Percentiles rank a stretch among this genome's conserved stretches.
Evolutionary conservation across 2,888 invertebrate species (phyloP).

Genomic region (Pedicia rivosa): DNA sequence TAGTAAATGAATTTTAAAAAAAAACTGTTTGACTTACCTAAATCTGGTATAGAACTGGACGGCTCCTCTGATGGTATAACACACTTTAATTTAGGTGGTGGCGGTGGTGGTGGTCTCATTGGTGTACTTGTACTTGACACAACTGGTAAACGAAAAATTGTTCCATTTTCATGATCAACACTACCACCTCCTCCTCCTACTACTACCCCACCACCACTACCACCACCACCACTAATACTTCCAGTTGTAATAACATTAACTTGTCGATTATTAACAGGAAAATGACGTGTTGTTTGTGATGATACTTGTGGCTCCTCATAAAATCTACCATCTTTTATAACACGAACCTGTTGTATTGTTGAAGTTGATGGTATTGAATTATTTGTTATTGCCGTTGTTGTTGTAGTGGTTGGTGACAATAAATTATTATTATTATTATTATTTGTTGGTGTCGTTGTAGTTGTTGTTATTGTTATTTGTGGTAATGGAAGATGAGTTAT

Average conservation of each 20-base stretch:
- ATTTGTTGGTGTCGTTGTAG: background rate
- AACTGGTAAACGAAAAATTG: constrained; percentile 23
- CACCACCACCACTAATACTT: constrained; percentile 17
- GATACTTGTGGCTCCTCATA: constrained; percentile 17
- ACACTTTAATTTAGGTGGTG: constrained; percentile 21
- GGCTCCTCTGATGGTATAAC: constrained; percentile 44
- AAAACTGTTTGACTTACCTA: constrained; percentile 46
- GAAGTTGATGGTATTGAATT: constrained; percentile 10
- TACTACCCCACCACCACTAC: constrained; percentile 12
- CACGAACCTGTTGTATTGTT: constrained; percentile 26
- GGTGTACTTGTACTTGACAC: constrained; percentile 24
- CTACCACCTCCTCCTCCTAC: constrained; percentile 6
- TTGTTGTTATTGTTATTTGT: background rate
- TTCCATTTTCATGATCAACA: constrained; percentile 1
- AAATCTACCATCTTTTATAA: constrained; percentile 29
- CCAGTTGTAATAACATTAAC: constrained; percentile 24
- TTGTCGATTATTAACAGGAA: constrained; percentile 16
- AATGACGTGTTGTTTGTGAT: constrained; percentile 2
- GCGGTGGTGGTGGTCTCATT: constrained; percentile 30
- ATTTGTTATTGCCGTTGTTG: no score
- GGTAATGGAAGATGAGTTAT: background rate
- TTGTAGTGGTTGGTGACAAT: constrained; percentile 14
- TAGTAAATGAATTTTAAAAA: background rate
- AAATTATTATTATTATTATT: background rate
- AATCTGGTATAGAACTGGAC: constrained; percentile 74